Percentiles rank a stretch among this genome's conserved stretches.
Evolutionary conservation across 2,113 vertebrate genomes (phyloP).

Genomic region (Tetraodon nigroviridis): DNA sequence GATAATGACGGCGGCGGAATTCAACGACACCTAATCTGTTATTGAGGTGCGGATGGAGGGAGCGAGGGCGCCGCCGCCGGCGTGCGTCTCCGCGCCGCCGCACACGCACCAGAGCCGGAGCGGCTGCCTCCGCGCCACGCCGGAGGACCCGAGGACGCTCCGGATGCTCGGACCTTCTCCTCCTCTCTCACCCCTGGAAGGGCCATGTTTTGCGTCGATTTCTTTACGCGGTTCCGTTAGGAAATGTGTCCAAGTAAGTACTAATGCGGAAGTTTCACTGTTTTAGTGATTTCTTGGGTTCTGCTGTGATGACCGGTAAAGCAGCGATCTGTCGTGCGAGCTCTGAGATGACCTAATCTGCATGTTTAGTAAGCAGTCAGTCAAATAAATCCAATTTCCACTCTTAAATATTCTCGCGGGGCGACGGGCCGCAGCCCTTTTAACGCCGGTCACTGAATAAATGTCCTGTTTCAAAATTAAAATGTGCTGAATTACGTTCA

Average conservation of each 20-base stretch:
- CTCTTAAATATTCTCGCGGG: slow-evolving; percentile 44
- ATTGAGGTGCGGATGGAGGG: slow-evolving; percentile 64
- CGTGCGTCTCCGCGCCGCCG: slow-evolving; percentile 49
- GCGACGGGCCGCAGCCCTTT: slow-evolving; percentile 31
- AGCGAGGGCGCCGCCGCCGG: slow-evolving; percentile 42
- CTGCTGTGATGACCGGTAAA: background rate
- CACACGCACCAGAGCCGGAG: slow-evolving; percentile 45
- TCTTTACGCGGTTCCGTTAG: slow-evolving; percentile 29
- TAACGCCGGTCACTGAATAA: no score
- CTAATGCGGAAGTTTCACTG: slow-evolving; percentile 2
- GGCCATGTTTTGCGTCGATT: slow-evolving; percentile 37
- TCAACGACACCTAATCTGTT: slow-evolving; percentile 70
- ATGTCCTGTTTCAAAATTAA: no score
- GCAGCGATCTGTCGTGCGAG: background rate
- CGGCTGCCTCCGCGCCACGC: slow-evolving; percentile 44
- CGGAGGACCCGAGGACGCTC: slow-evolving; percentile 45
- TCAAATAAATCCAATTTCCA: slow-evolving; percentile 50
- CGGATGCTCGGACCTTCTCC: slow-evolving; percentile 28
- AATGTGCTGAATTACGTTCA: no score
- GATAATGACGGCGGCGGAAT: slow-evolving; percentile 68
- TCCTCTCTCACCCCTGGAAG: slow-evolving; percentile 35
- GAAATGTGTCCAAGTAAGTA: slow-evolving; percentile 48
- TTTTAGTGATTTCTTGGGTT: background rate
- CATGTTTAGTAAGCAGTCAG: slow-evolving; percentile 31
- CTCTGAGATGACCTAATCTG: slow-evolving; percentile 9